Conservation (phyloP, 2,888 invertebrate genomes). For the Carabus problematicus region DNA sequence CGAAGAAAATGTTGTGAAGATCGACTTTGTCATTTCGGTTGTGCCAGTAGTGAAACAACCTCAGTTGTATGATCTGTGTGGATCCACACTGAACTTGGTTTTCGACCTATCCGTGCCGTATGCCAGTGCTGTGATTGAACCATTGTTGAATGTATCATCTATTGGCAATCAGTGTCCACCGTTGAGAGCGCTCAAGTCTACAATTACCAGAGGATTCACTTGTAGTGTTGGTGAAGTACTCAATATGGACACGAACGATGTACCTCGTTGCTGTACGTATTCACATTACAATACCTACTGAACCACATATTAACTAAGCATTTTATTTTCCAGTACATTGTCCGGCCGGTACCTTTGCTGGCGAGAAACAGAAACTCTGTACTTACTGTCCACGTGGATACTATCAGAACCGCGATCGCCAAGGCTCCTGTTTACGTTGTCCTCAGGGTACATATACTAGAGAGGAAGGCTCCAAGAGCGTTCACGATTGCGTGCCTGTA, state of each 20-base stretch:
- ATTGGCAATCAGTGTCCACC: conserved; percentile 94
- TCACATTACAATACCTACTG: background rate
- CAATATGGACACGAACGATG: conserved; percentile 90
- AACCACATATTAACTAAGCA: background rate
- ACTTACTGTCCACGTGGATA: conserved; percentile 90
- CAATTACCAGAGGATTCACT: conserved; percentile 87
- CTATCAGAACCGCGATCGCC: conserved; percentile 91
- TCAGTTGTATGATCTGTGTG: conserved; percentile 93
- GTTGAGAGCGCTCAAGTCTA: conserved; percentile 82
- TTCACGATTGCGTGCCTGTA: conserved; percentile 88
- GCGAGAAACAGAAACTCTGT: conserved; percentile 89
- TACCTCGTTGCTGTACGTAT: conserved; percentile 87
- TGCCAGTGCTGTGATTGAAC: conserved; percentile 88
- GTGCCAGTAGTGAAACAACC: conserved; percentile 88
- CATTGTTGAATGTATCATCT: conserved; percentile 85
- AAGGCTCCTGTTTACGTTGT: conserved; percentile 89
- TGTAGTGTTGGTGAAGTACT: conserved; percentile 93
- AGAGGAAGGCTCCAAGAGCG: conserved; percentile 87
- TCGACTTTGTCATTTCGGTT: conserved; percentile 88
- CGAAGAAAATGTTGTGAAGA: conserved; percentile 87
- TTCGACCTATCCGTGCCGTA: conserved; percentile 94
- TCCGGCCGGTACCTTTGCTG: conserved; percentile 94
- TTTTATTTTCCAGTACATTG: conserved; percentile 76
- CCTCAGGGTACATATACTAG: conserved; percentile 92
- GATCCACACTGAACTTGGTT: conserved; percentile 89